Percentiles rank a stretch among this genome's conserved stretches.
phyloP scores from a whole-genome alignment of 2,797 vertebrate species.

The Mormyrops attenuatus region DNA sequence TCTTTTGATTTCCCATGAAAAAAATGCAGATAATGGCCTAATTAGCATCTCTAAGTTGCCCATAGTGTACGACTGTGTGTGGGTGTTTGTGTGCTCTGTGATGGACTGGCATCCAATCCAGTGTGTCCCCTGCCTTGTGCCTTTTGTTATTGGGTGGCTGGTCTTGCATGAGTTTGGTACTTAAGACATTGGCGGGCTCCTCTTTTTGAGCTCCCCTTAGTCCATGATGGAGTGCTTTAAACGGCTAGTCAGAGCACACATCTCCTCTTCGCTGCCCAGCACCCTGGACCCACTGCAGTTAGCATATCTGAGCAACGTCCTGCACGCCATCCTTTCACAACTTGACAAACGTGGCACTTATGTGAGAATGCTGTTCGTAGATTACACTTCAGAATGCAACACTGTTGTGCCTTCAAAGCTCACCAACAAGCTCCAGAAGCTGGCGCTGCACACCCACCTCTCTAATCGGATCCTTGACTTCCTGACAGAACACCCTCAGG shows the following conservation, averaged over 20 bases:
- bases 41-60: neutral
- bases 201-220: too few species aligned
- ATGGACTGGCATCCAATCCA: neutral
- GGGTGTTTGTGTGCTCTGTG: neutral
- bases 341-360: neutral
- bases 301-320: neutral
- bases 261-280: neutral
- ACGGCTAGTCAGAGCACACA: neutral
- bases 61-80: neutral
- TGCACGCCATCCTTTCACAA: neutral
- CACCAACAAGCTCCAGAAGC: neutral
- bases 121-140: neutral
- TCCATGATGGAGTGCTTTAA: too few species aligned
- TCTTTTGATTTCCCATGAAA: neutral
- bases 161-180: neutral
- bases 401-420: neutral
- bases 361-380: neutral
- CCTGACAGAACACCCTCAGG: neutral
- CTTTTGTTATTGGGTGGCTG: neutral
- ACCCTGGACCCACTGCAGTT: neutral
- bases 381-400: neutral
- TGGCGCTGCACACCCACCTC: neutral
- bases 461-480: neutral
- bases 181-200: neutral
- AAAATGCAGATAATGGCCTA: neutral